A percentile compares a stretch with the other conserved stretches of the same genome.
These are phyloP conservation scores for Aptenodytes patagonicus DNA, from an alignment of 2,113 vertebrate species.

Conservation along the genomic window DNA sequence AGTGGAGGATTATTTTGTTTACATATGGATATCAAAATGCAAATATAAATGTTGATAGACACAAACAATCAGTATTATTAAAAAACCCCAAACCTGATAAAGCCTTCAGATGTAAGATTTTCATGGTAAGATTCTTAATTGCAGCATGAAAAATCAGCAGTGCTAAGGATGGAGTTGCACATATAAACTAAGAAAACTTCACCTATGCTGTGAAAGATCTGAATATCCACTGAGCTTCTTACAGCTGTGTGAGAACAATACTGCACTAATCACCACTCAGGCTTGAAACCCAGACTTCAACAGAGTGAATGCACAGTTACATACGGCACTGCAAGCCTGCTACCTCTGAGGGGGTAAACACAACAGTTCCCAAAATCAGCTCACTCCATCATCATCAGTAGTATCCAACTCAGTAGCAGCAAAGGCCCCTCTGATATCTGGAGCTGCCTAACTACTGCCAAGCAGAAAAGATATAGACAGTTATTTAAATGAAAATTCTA, in stretches of 20 bases:
- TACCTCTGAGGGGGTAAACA: neutral
- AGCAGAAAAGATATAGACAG: neutral
- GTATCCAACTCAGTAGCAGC: neutral
- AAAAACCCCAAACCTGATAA: neutral
- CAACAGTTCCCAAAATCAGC: neutral
- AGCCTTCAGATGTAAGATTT: neutral
- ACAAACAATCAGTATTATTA: neutral
- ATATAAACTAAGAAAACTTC: neutral
- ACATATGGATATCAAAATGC: neutral
- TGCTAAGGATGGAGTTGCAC: neutral
- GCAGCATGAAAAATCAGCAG: neutral
- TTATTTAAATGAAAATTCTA: neutral
- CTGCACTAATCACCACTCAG: neutral
- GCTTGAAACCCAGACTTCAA: neutral
- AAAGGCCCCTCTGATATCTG: neutral
- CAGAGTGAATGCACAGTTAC: neutral
- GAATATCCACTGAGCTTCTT: neutral
- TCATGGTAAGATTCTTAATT: neutral
- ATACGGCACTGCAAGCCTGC: neutral
- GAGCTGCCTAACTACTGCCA: neutral
- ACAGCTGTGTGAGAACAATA: neutral
- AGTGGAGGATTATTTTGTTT: neutral
- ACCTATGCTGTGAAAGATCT: neutral
- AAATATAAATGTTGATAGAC: neutral
- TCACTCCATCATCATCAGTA: neutral